Conservation (phyloP, 2,888 invertebrate species). For the Mythimna pallens region DNA sequence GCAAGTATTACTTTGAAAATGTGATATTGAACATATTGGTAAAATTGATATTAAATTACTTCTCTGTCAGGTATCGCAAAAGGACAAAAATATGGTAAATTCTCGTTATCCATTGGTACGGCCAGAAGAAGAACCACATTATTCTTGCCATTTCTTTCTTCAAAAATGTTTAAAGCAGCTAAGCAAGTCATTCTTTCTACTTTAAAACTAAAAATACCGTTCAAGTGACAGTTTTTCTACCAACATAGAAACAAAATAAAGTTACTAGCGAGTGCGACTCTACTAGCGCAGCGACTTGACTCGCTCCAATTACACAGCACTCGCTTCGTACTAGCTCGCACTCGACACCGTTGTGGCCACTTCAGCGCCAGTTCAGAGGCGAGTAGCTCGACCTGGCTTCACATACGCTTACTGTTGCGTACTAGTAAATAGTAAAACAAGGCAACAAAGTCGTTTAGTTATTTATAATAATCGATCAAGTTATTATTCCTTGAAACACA, state of each 20-base stretch:
- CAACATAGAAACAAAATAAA: slow-evolving; percentile 28
- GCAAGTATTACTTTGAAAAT: not conserved
- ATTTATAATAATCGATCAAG: too few relatives aligned
- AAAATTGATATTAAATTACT: not conserved
- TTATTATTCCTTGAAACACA: too few relatives aligned
- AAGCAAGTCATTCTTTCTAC: not conserved
- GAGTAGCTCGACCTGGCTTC: slow-evolving; percentile 29
- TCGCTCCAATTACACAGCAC: slow-evolving; percentile 62
- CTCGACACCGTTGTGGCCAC: slow-evolving; percentile 65
- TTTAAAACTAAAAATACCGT: slow-evolving; percentile 27
- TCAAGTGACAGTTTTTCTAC: slow-evolving; percentile 17
- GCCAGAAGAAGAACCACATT: not conserved
- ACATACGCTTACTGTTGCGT: slow-evolving; percentile 33
- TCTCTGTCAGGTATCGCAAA: too few relatives aligned
- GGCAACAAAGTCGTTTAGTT: too few relatives aligned
- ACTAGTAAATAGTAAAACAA: slow-evolving; percentile 34
- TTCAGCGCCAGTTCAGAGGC: slow-evolving; percentile 46
- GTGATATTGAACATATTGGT: not conserved
- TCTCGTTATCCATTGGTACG: not conserved
- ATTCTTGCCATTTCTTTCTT: not conserved
- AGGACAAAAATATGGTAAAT: too few relatives aligned
- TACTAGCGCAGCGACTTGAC: slow-evolving; percentile 55
- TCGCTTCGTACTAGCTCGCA: slow-evolving; percentile 42
- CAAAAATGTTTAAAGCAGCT: not conserved
- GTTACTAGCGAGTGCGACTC: slow-evolving; percentile 36